A percentile compares a stretch with the other conserved stretches of the same genome.
phyloP scores from a whole-genome alignment of 2,113 vertebrate species.

The Naja naja region DNA sequence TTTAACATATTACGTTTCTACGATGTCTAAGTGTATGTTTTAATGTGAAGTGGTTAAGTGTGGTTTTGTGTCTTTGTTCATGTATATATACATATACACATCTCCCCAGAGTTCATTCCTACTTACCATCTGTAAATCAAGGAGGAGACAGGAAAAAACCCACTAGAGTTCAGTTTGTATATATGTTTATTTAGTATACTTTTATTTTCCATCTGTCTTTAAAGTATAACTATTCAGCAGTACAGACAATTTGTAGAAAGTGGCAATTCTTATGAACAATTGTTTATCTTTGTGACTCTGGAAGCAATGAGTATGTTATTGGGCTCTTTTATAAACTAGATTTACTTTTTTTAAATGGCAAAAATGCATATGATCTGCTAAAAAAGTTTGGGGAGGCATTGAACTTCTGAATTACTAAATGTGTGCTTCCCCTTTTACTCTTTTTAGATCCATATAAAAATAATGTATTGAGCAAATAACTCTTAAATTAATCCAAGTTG shows the following conservation, averaged over 20 bases:
- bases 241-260: not conserved
- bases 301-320: not conserved
- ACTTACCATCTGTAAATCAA: not conserved
- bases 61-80: not conserved
- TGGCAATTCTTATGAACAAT: not conserved
- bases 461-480: not conserved
- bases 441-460: not conserved
- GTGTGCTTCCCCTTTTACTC: not conserved
- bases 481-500: not conserved
- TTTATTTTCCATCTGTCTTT: constrained; percentile 10
- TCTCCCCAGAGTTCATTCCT: not conserved
- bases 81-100: not conserved
- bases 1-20: not conserved
- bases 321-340: not conserved
- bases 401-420: not conserved
- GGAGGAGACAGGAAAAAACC: not conserved
- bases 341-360: not conserved
- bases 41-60: not conserved
- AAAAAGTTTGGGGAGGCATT: not conserved
- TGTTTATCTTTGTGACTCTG: not conserved
- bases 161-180: not conserved
- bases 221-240: not conserved
- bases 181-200: not conserved
- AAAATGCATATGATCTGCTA: not conserved
- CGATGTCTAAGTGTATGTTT: not conserved